These are phyloP conservation scores for Xyrauchen texanus DNA, from an alignment of 2,113 vertebrate genomes.

Conservation along the genomic window DNA sequence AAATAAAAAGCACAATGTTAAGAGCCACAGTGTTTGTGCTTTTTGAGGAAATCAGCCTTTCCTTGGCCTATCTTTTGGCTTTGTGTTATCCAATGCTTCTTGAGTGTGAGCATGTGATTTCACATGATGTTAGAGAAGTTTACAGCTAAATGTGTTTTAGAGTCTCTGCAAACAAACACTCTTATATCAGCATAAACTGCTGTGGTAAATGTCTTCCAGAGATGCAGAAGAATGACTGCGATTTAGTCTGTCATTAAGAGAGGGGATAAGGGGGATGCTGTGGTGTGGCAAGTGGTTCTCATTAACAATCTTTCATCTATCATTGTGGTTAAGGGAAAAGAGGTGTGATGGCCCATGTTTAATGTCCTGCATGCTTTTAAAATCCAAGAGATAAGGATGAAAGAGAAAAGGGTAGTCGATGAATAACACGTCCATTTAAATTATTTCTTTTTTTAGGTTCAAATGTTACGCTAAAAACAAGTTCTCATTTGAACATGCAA, in stretches of 20 bases:
- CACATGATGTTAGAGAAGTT: conserved; percentile 6
- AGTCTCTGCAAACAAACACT: conserved; percentile 40
- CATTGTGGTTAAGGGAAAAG: conserved; percentile 28
- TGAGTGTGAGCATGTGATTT: not conserved
- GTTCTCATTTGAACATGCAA: too few relatives aligned
- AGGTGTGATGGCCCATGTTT: not conserved
- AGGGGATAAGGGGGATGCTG: conserved; percentile 36
- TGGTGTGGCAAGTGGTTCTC: conserved; percentile 35
- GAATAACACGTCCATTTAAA: too few relatives aligned
- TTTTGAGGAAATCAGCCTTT: too few relatives aligned
- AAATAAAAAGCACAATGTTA: too few relatives aligned
- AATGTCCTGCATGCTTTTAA: not conserved
- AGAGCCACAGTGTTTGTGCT: too few relatives aligned
- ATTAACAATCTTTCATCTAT: conserved; percentile 34
- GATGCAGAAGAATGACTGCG: conserved; percentile 59
- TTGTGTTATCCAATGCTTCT: not conserved
- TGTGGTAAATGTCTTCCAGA: conserved; percentile 52
- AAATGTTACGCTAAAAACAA: too few relatives aligned
- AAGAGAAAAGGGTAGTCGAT: too few relatives aligned
- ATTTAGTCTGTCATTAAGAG: conserved; percentile 69
- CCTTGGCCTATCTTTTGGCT: not conserved
- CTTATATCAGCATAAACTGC: conserved; percentile 44
- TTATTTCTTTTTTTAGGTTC: too few relatives aligned
- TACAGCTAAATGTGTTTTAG: not conserved
- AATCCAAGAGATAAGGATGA: too few relatives aligned